Evolutionary conservation across 1,140 invertebrate species (phyloP).

Genomic region (Batillaria attramentaria): DNA sequence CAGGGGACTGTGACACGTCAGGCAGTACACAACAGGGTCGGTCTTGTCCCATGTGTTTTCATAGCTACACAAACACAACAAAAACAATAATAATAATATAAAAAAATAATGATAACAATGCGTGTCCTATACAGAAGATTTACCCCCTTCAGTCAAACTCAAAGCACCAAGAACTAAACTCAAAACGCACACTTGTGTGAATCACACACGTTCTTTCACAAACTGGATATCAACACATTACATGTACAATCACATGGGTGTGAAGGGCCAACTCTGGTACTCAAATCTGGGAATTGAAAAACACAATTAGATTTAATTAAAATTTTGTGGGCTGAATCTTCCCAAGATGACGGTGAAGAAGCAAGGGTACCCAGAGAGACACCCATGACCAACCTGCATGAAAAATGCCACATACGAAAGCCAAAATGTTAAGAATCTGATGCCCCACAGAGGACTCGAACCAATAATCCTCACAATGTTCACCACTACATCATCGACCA

Average conservation of each 20-base stretch:
- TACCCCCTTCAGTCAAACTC: background rate
- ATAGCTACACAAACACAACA: constrained; percentile 6
- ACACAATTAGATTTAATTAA: no score
- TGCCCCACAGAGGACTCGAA: background rate
- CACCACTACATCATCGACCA: background rate
- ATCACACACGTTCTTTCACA: background rate
- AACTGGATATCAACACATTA: background rate
- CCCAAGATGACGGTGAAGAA: background rate
- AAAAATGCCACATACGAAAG: background rate
- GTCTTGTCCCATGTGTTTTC: constrained; percentile 15
- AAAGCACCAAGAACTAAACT: background rate
- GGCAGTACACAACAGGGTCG: constrained; percentile 7
- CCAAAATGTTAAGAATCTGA: background rate
- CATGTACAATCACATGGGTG: background rate
- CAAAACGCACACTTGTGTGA: background rate
- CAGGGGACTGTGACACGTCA: constrained; percentile 13
- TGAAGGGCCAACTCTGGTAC: no score
- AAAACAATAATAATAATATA: background rate
- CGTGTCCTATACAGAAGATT: no score
- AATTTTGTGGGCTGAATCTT: no score
- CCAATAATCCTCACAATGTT: background rate
- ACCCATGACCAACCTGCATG: background rate
- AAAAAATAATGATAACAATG: no score
- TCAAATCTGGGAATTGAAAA: no score
- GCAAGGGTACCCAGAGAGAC: background rate